Percentiles rank a stretch among this genome's conserved stretches.
phyloP scores from a whole-genome alignment of 1,140 invertebrate genomes.

The Coenobita brevimanus region DNA sequence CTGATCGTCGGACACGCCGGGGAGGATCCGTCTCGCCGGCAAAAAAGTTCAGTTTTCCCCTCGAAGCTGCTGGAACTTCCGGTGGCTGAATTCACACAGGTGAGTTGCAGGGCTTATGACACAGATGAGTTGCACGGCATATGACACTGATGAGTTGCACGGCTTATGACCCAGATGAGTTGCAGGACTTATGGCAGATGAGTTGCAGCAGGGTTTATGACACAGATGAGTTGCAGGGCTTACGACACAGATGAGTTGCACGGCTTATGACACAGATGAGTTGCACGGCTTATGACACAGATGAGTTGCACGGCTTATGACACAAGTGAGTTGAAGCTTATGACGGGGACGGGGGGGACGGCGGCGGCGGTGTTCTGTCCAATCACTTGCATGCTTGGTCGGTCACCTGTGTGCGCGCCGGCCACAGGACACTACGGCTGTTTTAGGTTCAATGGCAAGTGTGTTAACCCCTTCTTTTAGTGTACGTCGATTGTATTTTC shows the following conservation, averaged over 20 bases:
- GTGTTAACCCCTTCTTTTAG: too few relatives aligned
- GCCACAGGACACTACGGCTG: background rate
- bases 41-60: constrained; percentile 6
- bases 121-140: constrained; percentile 5
- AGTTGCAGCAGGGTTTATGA: background rate
- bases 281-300: too few relatives aligned
- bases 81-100: constrained; percentile 12
- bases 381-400: constrained; percentile 40
- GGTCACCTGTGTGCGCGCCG: constrained; percentile 12
- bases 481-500: too few relatives aligned
- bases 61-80: constrained; percentile 13
- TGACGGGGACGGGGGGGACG: background rate
- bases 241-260: too few relatives aligned
- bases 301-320: too few relatives aligned
- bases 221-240: background rate
- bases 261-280: too few relatives aligned
- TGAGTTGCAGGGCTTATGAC: constrained; percentile 12
- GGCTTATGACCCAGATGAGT: constrained; percentile 14
- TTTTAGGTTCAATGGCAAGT: too few relatives aligned
- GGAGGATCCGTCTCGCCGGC: background rate
- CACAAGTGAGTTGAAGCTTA: too few relatives aligned
- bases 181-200: background rate
- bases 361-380: background rate
- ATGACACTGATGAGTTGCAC: constrained; percentile 12
- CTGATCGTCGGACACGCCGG: constrained; percentile 12